These are phyloP conservation scores for Drosophila lacicola DNA, from an alignment of 2,888 invertebrate species.

Conservation along the genomic window DNA sequence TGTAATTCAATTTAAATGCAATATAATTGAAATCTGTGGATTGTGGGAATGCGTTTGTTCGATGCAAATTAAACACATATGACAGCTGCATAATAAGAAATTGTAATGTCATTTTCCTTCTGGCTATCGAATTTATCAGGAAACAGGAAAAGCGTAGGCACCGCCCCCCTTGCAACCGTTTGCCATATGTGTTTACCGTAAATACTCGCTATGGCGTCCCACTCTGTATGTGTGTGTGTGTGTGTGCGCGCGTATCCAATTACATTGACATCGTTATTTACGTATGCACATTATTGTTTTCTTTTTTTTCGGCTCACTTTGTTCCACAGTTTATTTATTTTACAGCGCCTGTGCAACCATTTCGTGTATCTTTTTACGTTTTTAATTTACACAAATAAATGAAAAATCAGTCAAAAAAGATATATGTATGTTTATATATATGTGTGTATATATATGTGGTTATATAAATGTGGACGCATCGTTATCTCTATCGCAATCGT, in stretches of 20 bases:
- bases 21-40: constrained; percentile 68
- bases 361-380: constrained; percentile 37
- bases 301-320: constrained; percentile 54
- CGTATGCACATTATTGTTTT: constrained; percentile 75
- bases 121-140: constrained; percentile 12
- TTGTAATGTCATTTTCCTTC: constrained; percentile 63
- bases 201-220: constrained; percentile 53
- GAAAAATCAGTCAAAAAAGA: constrained; percentile 65
- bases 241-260: constrained; percentile 68
- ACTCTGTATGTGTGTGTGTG: constrained; percentile 5
- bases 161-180: not conserved
- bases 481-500: constrained; percentile 40
- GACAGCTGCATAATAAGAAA: constrained; percentile 74
- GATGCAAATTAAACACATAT: constrained; percentile 70
- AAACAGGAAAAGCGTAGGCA: constrained; percentile 11
- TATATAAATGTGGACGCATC: constrained; percentile 5
- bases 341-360: constrained; percentile 40
- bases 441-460: not conserved
- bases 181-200: constrained; percentile 58
- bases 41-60: constrained; percentile 47
- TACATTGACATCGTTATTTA: constrained; percentile 77
- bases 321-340: constrained; percentile 72
- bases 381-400: constrained; percentile 72
- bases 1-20: constrained; percentile 68
- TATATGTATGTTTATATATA: constrained; percentile 2